These are phyloP conservation scores for Crematogaster levior DNA, from an alignment of 2,888 invertebrate species.

Conservation along the genomic window DNA sequence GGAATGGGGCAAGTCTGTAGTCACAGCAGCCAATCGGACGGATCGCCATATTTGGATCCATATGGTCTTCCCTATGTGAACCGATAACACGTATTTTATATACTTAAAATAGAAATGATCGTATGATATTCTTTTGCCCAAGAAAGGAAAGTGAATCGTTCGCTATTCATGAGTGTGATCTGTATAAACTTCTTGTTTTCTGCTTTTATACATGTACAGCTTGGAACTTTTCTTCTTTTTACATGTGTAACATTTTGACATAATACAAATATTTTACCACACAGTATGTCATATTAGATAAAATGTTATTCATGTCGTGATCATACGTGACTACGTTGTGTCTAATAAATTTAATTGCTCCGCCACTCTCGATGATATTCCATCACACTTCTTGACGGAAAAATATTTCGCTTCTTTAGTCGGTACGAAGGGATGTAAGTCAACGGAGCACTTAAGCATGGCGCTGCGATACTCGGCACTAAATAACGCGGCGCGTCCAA, in stretches of 20 bases:
- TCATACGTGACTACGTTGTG: not conserved
- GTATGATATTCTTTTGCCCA: constrained; percentile 75
- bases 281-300: not conserved
- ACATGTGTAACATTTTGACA: not conserved
- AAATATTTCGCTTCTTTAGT: constrained; percentile 77
- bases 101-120: constrained; percentile 77
- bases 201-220: not conserved
- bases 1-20: constrained; percentile 61
- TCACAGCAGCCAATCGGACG: constrained; percentile 69
- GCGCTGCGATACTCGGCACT: constrained; percentile 74
- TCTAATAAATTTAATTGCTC: constrained; percentile 3
- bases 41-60: constrained; percentile 29
- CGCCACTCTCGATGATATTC: constrained; percentile 60
- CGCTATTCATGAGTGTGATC: constrained; percentile 37
- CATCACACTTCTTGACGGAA: constrained; percentile 62
- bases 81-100: constrained; percentile 68
- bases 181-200: not conserved
- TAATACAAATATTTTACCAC: not conserved
- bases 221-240: not conserved
- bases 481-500: constrained; percentile 77
- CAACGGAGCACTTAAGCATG: constrained; percentile 80
- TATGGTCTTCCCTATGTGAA: constrained; percentile 64
- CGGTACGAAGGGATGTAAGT: constrained; percentile 80
- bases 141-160: constrained; percentile 51
- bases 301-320: not conserved